Conservation (phyloP, 1,140 invertebrate species). For the Meloidogyne exigua region DNA sequence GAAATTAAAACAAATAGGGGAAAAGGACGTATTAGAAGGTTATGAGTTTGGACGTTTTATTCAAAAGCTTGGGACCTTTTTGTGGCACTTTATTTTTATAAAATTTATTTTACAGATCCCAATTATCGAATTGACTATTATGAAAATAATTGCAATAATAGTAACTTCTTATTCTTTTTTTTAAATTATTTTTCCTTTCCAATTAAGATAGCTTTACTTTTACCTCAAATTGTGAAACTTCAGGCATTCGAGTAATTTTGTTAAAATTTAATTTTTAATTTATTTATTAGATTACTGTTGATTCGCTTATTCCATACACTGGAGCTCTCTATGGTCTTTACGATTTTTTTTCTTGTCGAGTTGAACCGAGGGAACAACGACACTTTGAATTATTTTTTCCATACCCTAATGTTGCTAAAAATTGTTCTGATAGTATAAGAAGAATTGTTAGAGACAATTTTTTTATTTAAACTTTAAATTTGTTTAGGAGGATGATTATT, state of each 20-base stretch:
- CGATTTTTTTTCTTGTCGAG: slow-evolving; percentile 61
- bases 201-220: slow-evolving; percentile 59
- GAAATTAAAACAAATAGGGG: too few relatives aligned
- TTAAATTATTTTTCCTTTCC: neutral
- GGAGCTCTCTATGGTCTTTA: slow-evolving; percentile 62
- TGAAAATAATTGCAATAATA: slow-evolving; percentile 63
- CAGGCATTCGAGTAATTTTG: slow-evolving; percentile 52
- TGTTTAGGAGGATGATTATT: slow-evolving; percentile 55
- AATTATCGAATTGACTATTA: slow-evolving; percentile 63
- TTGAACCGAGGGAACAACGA: slow-evolving; percentile 56
- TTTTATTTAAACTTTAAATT: slow-evolving; percentile 4
- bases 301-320: slow-evolving; percentile 59
- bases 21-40: too few relatives aligned
- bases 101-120: slow-evolving; percentile 45
- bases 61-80: too few relatives aligned
- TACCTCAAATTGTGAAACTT: slow-evolving; percentile 50
- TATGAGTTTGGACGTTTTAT: too few relatives aligned
- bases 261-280: neutral
- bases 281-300: slow-evolving; percentile 27
- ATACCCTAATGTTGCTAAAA: slow-evolving; percentile 54
- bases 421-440: slow-evolving; percentile 60
- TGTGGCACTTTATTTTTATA: too few relatives aligned
- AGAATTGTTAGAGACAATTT: slow-evolving; percentile 40
- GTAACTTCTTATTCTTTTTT: slow-evolving; percentile 40
- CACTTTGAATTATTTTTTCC: slow-evolving; percentile 60